Base-by-base conservation (phyloP, 2,797 vertebrate genomes). In the Pristis pectinata region DNA sequence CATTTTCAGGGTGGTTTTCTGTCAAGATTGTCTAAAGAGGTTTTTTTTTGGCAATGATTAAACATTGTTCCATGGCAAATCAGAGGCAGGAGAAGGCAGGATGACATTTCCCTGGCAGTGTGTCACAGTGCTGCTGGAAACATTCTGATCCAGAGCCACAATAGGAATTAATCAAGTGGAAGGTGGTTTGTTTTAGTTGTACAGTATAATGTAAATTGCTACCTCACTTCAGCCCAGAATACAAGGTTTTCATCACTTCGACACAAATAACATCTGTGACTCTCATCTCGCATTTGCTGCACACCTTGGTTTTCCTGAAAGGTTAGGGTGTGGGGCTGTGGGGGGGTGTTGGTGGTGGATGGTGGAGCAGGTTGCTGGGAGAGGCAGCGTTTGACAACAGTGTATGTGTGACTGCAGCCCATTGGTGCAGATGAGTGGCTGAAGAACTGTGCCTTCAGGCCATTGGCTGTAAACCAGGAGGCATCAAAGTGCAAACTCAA, bases 141-240 rank as follows among this genome's bases (percentile, higher is more conserved):
- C 87, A 91, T 41, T 67, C 8, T 91, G 59, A 91, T 91, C 87
- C 59, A 22, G 7, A 7, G 17, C 59, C 24, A 24, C 59, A 67
- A 91, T 64, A 67, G 87, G 59, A 91, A 91, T 91, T 91, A 67
- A 91, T 91, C 87, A 91, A 41, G n/a, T 24, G 59, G 59, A 64
- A 64, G 59, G n/a, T 22, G 34, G 59, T 24, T 91, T 41, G 15
- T 37, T 72, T 41, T 24, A 64, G 87, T 91, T 9, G 59, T 37
- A 24, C 87, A 41, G 59, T 11, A 83, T 34, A 53, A 27, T 83
- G 41, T 83, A 49, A 59, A 34, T 15, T 5, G 11, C 83, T n/a
- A 56, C 53, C 30, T 34, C 30, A 59, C 56, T 85, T 17, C 53
- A 61, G 56, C 53, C 56, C 30, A 1, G 30, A n/a, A 61, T 4